Conservation (phyloP, 2,113 vertebrate genomes). For the Heterotilapia buettikoferi region DNA sequence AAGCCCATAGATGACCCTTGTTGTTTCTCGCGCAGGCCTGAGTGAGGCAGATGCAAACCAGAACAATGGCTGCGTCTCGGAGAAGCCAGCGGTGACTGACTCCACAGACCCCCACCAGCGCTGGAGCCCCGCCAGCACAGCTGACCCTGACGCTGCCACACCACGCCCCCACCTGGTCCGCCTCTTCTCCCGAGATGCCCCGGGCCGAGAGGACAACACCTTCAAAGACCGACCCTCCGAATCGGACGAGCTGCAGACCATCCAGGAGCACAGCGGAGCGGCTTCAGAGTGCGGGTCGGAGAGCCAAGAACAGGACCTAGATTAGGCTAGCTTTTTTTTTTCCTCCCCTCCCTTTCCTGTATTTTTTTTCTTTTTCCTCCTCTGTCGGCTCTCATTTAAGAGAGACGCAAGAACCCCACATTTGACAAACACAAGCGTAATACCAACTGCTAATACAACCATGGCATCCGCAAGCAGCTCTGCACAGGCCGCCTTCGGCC, state of each 20-base stretch:
- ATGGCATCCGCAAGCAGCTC: conserved; percentile 91
- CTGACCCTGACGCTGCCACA: conserved; percentile 74
- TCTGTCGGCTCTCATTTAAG: conserved; percentile 38
- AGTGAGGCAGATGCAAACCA: conserved; percentile 88
- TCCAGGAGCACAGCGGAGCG: conserved; percentile 87
- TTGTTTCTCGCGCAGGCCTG: conserved; percentile 86
- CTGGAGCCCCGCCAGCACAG: conserved; percentile 82
- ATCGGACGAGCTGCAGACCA: conserved; percentile 98
- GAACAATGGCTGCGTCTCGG: conserved; percentile 92
- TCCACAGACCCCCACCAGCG: conserved; percentile 83
- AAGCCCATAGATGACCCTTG: conserved; percentile 86
- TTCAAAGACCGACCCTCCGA: conserved; percentile 99
- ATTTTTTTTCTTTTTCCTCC: conserved; percentile 24
- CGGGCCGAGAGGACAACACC: conserved; percentile 99
- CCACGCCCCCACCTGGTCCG: conserved; percentile 97
- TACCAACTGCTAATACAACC: conserved; percentile 63
- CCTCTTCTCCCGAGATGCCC: conserved; percentile 99
- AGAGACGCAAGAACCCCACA: conserved; percentile 32
- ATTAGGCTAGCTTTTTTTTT: conserved; percentile 61
- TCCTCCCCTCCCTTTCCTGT: conserved; percentile 2
- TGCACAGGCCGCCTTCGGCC: conserved; percentile 81
- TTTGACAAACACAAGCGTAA: conserved; percentile 56
- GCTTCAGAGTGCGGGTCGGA: conserved; percentile 81
- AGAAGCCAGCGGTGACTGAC: conserved; percentile 91
- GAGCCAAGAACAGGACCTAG: conserved; percentile 82